Evolutionary conservation across 2,113 vertebrate species (phyloP).

Genomic region (Lathamus discolor): DNA sequence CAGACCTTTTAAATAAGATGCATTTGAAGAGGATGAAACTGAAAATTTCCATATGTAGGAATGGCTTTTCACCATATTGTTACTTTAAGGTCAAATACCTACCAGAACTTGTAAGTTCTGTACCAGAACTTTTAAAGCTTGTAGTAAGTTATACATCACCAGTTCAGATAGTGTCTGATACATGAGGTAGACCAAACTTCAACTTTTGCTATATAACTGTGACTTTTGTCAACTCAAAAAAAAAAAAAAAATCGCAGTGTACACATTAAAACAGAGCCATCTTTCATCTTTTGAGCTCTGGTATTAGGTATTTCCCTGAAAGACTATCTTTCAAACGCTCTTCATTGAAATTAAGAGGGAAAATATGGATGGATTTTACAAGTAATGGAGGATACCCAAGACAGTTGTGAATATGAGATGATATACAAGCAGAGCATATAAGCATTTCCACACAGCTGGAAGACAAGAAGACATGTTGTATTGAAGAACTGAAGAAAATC

Average conservation of each 20-base stretch:
- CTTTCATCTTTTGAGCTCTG: neutral
- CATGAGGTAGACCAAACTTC: neutral
- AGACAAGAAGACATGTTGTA: neutral
- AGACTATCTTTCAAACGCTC: neutral
- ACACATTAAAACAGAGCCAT: neutral
- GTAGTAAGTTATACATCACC: neutral
- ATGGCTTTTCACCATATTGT: neutral
- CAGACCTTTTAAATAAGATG: neutral
- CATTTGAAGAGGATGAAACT: neutral
- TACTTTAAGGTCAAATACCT: neutral
- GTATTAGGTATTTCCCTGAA: neutral
- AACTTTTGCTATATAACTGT: neutral
- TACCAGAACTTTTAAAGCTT: neutral
- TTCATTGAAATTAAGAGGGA: neutral
- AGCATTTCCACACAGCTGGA: neutral
- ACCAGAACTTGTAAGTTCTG: neutral
- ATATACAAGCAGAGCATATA: neutral
- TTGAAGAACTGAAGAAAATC: neutral
- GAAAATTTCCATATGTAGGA: neutral
- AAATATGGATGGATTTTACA: neutral
- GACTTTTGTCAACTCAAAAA: neutral
- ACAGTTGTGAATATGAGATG: neutral
- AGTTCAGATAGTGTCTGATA: neutral
- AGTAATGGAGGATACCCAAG: neutral
- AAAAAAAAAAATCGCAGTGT: neutral